Evolutionary conservation across 1,140 invertebrate species (phyloP).

Genomic region (Diprion similis): DNA sequence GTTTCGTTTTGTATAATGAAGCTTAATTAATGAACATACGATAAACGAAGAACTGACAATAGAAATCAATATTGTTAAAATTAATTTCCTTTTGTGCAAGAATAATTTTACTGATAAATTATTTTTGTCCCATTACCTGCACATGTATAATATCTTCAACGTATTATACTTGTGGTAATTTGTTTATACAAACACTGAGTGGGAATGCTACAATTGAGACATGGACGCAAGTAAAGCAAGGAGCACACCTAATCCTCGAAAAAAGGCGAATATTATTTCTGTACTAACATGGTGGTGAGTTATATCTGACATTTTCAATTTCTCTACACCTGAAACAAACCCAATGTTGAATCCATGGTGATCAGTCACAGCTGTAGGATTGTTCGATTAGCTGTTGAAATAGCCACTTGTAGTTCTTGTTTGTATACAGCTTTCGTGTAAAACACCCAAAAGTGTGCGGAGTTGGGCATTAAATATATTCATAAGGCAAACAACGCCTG

Average conservation of each 20-base stretch:
- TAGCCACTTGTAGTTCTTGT: background rate
- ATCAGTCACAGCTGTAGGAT: background rate
- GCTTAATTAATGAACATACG: too few relatives aligned
- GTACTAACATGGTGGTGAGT: slow-evolving; percentile 49
- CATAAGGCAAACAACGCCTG: too few relatives aligned
- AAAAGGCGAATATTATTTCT: slow-evolving; percentile 39
- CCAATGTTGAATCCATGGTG: background rate
- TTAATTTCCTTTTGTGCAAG: too few relatives aligned
- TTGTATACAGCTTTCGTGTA: background rate
- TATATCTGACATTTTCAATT: slow-evolving; percentile 3
- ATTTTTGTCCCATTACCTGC: too few relatives aligned
- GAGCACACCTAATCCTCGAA: slow-evolving; percentile 43
- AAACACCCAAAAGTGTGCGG: background rate
- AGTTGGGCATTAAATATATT: too few relatives aligned
- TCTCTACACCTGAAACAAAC: background rate
- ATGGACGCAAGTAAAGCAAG: slow-evolving; percentile 42
- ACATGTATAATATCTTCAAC: too few relatives aligned
- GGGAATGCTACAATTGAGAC: background rate
- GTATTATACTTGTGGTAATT: too few relatives aligned
- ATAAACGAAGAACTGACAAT: too few relatives aligned
- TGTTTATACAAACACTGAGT: background rate
- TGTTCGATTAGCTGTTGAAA: background rate
- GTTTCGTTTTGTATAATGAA: too few relatives aligned
- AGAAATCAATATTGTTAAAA: too few relatives aligned
- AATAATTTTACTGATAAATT: too few relatives aligned